Base-by-base conservation (phyloP, 2,113 vertebrate species). In the Syngnathus scovelli region DNA sequence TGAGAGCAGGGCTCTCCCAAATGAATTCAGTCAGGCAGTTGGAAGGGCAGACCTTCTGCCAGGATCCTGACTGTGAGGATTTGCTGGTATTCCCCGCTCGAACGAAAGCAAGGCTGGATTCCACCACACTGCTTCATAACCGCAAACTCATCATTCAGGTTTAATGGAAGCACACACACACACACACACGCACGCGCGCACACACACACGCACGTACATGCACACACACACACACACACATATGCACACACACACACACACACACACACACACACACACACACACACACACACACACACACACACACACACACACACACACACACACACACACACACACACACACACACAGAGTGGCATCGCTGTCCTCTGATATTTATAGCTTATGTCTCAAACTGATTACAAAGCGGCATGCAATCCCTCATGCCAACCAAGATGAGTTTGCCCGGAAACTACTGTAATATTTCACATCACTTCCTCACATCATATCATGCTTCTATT, bases 91-190 rank as follows among this genome's bases (percentile, higher is more conserved):
- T 98, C 78, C 94, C 94, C 68, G 82, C 91, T 64, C 85, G 82
- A 82, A 74, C 93, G 75, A 95, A 88, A 89, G 87, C 85, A 72
- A 86, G 92, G 59, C 90, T 97, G 68, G 74, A 83, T 72, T 80
- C 85, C 75, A 90, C 77, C 76, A 85, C 90, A 75, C 90, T 96
- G 68, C 90, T 92, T 66, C 85, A 86, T 37, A 79, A 93, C 41
- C 65, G 85, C 84, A 95, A 91, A 83, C 93, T 96, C 48, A 66
- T 95, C 71, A 77, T 96, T 63, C 95, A 98, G 94, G 96, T 97
- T 92, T 79, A 56, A 27, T 54, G 58, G 67, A 38, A 44, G 67
- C 9, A 33, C 16, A 68, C 10, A 55, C 15, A 64, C 55, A 33
- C 55, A 27, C 54, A 55, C 21, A 13, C 54, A 56, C 23, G 12